A percentile compares a stretch with the other conserved stretches of the same genome.
Conservation (phyloP, 1,140 invertebrate genomes). For the Aphaenogaster ashmeadi region DNA sequence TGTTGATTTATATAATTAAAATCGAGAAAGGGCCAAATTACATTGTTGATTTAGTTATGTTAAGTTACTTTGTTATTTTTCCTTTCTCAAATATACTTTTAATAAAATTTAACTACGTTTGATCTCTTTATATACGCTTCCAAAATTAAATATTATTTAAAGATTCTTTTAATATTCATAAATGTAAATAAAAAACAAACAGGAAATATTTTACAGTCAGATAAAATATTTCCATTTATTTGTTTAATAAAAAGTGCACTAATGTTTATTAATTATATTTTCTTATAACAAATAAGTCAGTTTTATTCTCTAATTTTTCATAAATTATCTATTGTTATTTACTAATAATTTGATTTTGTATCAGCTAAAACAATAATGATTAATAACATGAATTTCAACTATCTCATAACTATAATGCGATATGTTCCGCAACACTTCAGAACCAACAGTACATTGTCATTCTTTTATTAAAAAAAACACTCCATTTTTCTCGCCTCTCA, state of each 20-base stretch:
- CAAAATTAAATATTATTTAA: neutral
- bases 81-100: neutral
- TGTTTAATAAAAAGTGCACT: neutral
- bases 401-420: neutral
- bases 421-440: neutral
- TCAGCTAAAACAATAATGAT: neutral
- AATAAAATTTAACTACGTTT: neutral
- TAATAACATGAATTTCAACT: neutral
- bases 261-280: neutral
- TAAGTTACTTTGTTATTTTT: neutral
- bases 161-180: neutral
- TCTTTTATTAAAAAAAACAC: constrained; percentile 18
- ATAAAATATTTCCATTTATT: neutral
- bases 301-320: neutral
- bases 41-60: neutral
- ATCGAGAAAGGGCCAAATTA: no score
- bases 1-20: neutral
- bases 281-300: neutral
- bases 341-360: neutral
- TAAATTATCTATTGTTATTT: neutral
- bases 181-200: neutral
- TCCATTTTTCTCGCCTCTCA: neutral
- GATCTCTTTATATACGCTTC: neutral
- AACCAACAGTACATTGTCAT: constrained; percentile 4
- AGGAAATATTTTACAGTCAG: neutral